Evolutionary conservation across 2,797 vertebrate genomes (phyloP).

Genomic region (Lateolabrax maculatus): DNA sequence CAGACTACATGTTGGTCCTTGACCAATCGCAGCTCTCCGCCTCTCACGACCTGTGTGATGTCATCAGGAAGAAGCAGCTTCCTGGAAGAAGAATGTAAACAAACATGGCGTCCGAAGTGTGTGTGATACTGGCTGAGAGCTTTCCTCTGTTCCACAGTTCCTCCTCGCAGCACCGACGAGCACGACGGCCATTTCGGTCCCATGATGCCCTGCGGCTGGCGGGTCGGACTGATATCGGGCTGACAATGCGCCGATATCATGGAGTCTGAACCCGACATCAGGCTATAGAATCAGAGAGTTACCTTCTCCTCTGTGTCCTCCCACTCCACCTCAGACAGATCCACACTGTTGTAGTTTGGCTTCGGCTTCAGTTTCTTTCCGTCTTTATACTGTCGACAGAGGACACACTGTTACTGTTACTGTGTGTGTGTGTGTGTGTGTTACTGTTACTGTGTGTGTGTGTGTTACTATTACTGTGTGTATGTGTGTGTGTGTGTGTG

Average conservation of each 20-base stretch:
- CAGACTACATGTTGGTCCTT: no score
- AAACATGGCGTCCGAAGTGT: not conserved
- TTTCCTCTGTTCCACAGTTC: no score
- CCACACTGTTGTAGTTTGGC: conserved; percentile 98
- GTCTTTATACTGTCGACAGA: conserved; percentile 90
- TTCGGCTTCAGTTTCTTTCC: conserved; percentile 94
- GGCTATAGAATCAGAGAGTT: conserved; percentile 51
- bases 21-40: not conserved
- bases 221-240: not conserved
- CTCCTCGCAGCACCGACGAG: no score
- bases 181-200: not conserved
- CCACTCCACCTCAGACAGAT: conserved; percentile 96
- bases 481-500: conserved; percentile 7
- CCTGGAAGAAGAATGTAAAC: not conserved
- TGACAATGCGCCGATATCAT: no score
- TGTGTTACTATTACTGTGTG: no score
- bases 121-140: not conserved
- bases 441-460: no score
- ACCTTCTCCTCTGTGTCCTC: conserved; percentile 92
- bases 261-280: not conserved
- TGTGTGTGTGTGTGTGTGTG: conserved; percentile 1
- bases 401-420: conserved; percentile 35
- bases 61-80: not conserved
- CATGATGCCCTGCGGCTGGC: not conserved
- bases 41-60: not conserved